These are phyloP conservation scores for Rhizomys pruinosus DNA, from an alignment of 2,113 vertebrate species.

Conservation along the genomic window DNA sequence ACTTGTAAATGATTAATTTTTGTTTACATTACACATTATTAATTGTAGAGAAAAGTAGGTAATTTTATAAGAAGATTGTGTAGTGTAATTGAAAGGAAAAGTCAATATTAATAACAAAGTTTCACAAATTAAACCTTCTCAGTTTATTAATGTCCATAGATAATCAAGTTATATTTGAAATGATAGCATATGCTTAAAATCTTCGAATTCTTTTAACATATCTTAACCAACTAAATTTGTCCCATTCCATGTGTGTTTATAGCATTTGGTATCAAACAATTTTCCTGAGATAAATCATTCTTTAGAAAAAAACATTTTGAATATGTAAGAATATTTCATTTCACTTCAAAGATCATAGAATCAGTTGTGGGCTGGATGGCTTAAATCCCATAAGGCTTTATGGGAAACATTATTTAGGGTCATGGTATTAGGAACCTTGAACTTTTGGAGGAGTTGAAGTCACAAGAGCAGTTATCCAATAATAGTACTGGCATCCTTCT, in stretches of 20 bases:
- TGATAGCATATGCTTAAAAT: too few species aligned
- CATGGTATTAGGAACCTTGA: background rate
- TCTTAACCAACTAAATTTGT: background rate
- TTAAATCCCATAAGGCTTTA: too few species aligned
- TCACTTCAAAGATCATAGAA: too few species aligned
- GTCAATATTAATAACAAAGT: background rate
- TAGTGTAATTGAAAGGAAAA: too few species aligned
- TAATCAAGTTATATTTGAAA: background rate
- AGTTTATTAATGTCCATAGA: background rate
- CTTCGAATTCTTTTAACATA: too few species aligned
- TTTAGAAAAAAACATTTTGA: too few species aligned
- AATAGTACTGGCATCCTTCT: background rate
- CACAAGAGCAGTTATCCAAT: background rate
- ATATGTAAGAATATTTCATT: too few species aligned
- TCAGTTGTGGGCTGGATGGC: too few species aligned
- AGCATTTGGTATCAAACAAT: background rate
- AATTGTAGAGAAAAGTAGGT: too few species aligned
- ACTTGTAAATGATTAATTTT: background rate
- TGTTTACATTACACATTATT: background rate
- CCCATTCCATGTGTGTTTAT: conserved; percentile 9
- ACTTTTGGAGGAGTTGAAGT: background rate
- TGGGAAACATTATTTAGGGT: background rate
- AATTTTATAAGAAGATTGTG: too few species aligned
- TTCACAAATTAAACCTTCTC: background rate
- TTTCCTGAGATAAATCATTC: too few species aligned